Evolutionary conservation across 1,140 invertebrate genomes (phyloP), one percentile per base, ranked within the genome.

Genomic region (Aphelenchoides fujianensis): DNA sequence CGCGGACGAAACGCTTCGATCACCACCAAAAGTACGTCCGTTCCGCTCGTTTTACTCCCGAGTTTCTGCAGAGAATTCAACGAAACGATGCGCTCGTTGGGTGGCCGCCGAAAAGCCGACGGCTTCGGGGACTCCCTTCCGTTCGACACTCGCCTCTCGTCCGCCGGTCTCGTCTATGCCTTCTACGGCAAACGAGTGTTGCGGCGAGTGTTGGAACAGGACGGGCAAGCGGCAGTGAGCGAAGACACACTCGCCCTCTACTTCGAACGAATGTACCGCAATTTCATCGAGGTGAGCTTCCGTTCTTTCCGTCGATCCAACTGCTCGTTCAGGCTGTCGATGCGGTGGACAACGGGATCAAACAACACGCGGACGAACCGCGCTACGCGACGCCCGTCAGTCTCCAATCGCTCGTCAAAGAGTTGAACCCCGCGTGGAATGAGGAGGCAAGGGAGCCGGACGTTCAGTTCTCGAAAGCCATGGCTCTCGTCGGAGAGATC

Each of bases 321-420:
- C n/a, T n/a, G n/a, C n/a, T n/a, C n/a, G n/a, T n/a, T n/a, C n/a
- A n/a, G n/a, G 95, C 97, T 89, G 88, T 98, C 70, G 96, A 98
- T 87, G 95, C 90, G 2, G 92, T 97, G 70, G 96, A 98, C 85
- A 98, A 98, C 88, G 95, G 95, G 23, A 87, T 97, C 30, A 76
- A 84, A 62, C 81, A 83, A 87, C 89, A 86, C 84, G 89, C 91
- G 70, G 91, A 89, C n/a, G 89, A 90, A 82, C 90, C 91, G 28
- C 85, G 83, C 87, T 97, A 96, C 85, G 87, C 86, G 70, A 91
- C 97, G 30, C 87, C 89, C 2, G 94, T 93, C 0, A 88, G 90
- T 85, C 81, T 97, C 2, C 90, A 90, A 83, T 86, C 88, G 0
- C 87, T 94, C 80, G 90, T 98, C 1, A 85, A 85, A 3, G 85